Evolutionary conservation across 2,888 invertebrate genomes (phyloP), one percentile per base, ranked within the genome.

Genomic region (Cepaea hortensis): DNA sequence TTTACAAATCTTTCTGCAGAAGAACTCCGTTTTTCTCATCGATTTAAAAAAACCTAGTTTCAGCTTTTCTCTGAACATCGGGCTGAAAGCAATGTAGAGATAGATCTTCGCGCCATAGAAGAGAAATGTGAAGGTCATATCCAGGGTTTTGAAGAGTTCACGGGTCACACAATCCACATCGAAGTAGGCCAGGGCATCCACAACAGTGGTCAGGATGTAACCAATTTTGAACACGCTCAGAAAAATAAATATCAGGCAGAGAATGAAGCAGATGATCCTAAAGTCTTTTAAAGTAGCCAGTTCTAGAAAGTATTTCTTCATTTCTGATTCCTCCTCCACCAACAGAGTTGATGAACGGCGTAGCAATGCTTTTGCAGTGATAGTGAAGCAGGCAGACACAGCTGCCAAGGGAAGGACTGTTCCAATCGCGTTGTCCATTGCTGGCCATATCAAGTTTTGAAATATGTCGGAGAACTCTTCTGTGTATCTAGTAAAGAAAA

Each of bases 261-360:
- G 72, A 73, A 89, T 65, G 65, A 90, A 84, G 9, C 89, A 82
- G 61, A 89, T 89, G 15, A 88, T 87, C 73, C 87, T 85, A 61
- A 93, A 87, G 85, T 93, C 91, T 70, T 90, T 83, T 13, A 93
- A 88, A 3, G 92, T 88, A 87, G 90, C 88, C 23, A 91, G 88
- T 85, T 93, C 92, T 68, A 93, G 87, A 86, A 92, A 92, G 82
- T 93, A 93, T 85, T 91, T 91, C 81, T 89, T 89, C 73, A 93
- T 90, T 50, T 90, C 86, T 62, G 86, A 84, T 77, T 91, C 88
- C 48, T 89, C 81, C 23, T 89, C 89, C n/a, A 82, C 23, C 35
- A 68, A 68, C 3, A 75, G 76, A 46, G 18, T 65, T 11, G 82
- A 62, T 15, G 83, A 77, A 18, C 87, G 76, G 13, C 79, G 77